Evolutionary conservation across 2,113 vertebrate genomes (phyloP).

Genomic region (Clarias batrachus): DNA sequence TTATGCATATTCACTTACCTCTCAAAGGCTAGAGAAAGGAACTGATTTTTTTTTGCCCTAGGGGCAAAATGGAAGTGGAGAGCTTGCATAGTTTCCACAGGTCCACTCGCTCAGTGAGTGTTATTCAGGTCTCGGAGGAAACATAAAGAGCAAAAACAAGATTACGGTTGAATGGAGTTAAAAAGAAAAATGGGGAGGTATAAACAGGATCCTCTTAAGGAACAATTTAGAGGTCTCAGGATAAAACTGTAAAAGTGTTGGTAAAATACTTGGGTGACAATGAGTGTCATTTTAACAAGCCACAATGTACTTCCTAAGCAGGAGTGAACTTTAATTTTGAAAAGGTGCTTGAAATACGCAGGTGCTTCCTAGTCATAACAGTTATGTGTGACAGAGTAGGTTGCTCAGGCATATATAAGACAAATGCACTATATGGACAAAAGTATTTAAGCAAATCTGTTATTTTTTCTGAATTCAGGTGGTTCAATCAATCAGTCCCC

Average conservation of each 20-base stretch:
- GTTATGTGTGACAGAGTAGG: neutral
- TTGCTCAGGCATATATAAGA: neutral
- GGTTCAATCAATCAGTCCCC: too few species aligned
- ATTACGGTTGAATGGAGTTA: conserved; percentile 10
- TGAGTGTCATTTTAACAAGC: conserved; percentile 8
- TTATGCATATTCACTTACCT: conserved; percentile 17
- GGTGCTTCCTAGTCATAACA: neutral
- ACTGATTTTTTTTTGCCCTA: neutral
- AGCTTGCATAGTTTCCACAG: conserved; percentile 19
- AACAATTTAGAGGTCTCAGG: conserved; percentile 11
- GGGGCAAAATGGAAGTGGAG: neutral
- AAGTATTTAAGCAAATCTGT: too few species aligned
- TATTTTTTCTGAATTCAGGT: too few species aligned
- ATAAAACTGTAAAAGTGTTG: neutral
- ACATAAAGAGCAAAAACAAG: neutral
- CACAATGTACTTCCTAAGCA: neutral
- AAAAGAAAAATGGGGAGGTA: conserved; percentile 24
- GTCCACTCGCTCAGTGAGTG: conserved; percentile 27
- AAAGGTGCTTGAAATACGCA: neutral
- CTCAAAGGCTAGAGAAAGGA: conserved; percentile 18
- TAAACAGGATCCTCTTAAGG: conserved; percentile 30
- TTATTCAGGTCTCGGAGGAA: conserved; percentile 30
- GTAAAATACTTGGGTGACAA: neutral
- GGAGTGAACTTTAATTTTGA: neutral
- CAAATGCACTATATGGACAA: neutral